A percentile compares a stretch with the other conserved stretches of the same genome.
These are phyloP conservation scores for Galerucella calmariensis DNA, from an alignment of 2,888 invertebrate genomes.

Conservation along the genomic window DNA sequence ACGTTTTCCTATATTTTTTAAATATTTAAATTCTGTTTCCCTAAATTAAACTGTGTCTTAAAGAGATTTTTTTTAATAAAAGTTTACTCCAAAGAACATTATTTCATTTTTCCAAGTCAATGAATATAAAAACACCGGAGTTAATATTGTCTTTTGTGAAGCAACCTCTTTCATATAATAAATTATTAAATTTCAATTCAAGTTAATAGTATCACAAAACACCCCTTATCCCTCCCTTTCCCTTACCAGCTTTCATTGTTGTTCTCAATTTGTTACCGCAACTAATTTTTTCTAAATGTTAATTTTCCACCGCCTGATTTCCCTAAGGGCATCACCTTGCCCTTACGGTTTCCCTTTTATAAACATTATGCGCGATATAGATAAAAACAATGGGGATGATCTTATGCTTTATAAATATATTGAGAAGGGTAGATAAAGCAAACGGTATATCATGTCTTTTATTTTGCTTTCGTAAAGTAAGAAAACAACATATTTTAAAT, in stretches of 20 bases:
- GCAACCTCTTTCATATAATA: slow-evolving; percentile 21
- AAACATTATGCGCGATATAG: slow-evolving; percentile 46
- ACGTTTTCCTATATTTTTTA: no score
- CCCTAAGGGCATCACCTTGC: slow-evolving; percentile 58
- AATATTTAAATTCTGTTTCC: no score
- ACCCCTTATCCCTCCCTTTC: slow-evolving; percentile 8
- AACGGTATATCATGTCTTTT: slow-evolving; percentile 22
- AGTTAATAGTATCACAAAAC: slow-evolving; percentile 26
- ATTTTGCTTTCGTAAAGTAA: slow-evolving; percentile 7
- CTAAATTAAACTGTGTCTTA: not conserved
- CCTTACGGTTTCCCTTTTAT: slow-evolving; percentile 48
- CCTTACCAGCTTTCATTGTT: slow-evolving; percentile 21
- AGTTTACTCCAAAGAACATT: not conserved
- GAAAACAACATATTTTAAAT: not conserved
- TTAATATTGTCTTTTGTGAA: slow-evolving; percentile 24
- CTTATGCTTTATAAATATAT: slow-evolving; percentile 38
- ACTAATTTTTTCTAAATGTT: slow-evolving; percentile 58
- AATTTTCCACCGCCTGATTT: slow-evolving; percentile 61
- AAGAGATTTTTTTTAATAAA: not conserved
- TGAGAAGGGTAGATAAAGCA: slow-evolving; percentile 39
- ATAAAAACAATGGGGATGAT: slow-evolving; percentile 46
- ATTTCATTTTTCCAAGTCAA: slow-evolving; percentile 13
- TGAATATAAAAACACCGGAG: slow-evolving; percentile 14
- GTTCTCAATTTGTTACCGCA: slow-evolving; percentile 37
- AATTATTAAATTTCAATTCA: slow-evolving; percentile 38